Conservation (phyloP, 2,888 invertebrate genomes). For the Sinohyriopsis cumingii region DNA sequence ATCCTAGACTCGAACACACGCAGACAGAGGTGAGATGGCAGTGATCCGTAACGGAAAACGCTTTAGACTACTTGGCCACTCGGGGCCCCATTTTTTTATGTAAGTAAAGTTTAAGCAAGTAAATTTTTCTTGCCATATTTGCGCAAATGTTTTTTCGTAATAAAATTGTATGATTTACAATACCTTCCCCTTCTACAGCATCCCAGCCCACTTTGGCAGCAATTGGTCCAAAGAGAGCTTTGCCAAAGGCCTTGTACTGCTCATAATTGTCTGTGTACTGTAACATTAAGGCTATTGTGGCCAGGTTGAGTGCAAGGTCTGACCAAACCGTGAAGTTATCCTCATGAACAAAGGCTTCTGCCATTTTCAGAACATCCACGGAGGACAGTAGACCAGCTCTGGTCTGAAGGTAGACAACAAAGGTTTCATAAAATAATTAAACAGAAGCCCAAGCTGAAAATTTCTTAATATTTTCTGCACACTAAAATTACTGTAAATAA, state of each 20-base stretch:
- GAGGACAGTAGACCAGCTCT: slow-evolving; percentile 87
- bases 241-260: slow-evolving; percentile 83
- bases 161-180: background rate
- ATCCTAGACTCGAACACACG: no score
- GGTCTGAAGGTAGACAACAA: slow-evolving; percentile 51
- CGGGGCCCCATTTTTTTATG: no score
- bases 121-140: no score
- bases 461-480: background rate
- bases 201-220: slow-evolving; percentile 89
- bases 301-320: slow-evolving; percentile 77
- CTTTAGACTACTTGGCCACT: no score
- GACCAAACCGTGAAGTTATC: slow-evolving; percentile 96
- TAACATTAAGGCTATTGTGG: slow-evolving; percentile 83
- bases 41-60: no score
- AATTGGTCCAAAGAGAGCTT: slow-evolving; percentile 82
- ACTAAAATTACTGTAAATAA: background rate
- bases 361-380: slow-evolving; percentile 85
- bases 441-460: no score
- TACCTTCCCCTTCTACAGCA: slow-evolving; percentile 83
- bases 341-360: slow-evolving; percentile 88
- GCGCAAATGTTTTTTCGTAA: no score
- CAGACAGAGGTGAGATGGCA: no score
- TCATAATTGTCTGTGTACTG: slow-evolving; percentile 85
- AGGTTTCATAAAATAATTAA: background rate
- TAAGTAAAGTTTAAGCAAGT: no score